Evolutionary conservation across 2,888 invertebrate species (phyloP).

Genomic region (Tethea ocularis): DNA sequence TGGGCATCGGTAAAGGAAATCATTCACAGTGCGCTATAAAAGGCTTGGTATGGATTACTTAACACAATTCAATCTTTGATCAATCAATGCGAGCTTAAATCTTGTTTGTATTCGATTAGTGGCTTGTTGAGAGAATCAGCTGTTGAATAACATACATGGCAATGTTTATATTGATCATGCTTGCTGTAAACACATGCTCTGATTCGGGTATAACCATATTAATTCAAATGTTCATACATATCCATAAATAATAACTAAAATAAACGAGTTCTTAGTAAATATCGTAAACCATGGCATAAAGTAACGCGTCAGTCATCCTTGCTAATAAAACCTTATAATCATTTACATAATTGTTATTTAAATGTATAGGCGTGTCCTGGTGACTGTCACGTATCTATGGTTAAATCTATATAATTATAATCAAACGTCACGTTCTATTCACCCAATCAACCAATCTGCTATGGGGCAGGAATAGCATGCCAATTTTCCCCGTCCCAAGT

Average conservation of each 20-base stretch:
- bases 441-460: background rate
- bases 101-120: background rate
- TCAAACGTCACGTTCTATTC: background rate
- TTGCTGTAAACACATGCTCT: background rate
- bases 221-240: no score
- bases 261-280: background rate
- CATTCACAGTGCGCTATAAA: slow-evolving; percentile 23
- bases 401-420: background rate
- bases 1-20: slow-evolving; percentile 34
- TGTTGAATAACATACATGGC: slow-evolving; percentile 8
- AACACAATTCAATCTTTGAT: background rate
- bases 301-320: background rate
- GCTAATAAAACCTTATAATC: background rate
- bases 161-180: background rate
- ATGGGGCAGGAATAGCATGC: no score
- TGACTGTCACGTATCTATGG: background rate
- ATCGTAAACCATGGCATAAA: background rate
- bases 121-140: slow-evolving; percentile 5
- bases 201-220: no score
- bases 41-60: slow-evolving; percentile 20
- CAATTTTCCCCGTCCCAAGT: no score
- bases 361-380: background rate
- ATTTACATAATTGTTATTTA: background rate
- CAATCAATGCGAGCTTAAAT: slow-evolving; percentile 1
- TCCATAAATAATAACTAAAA: background rate